Evolutionary conservation across 2,797 vertebrate genomes (phyloP).

Genomic region (Cryptoblepharus egeriae): DNA sequence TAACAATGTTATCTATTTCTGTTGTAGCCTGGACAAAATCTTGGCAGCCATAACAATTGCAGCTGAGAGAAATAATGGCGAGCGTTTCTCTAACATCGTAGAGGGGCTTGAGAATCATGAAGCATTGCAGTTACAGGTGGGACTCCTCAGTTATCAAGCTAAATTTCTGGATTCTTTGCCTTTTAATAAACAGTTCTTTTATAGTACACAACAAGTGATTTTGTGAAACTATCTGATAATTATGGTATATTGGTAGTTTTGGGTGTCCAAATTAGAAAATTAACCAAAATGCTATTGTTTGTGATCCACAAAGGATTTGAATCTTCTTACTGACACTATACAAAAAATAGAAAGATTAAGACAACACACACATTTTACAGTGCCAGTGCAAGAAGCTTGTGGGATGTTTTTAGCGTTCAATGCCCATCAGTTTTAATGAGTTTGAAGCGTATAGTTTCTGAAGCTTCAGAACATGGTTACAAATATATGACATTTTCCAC

Average conservation of each 20-base stretch:
- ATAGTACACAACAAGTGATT: background rate
- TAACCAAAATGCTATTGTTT: background rate
- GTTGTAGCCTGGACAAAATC: constrained; percentile 90
- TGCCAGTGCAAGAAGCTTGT: background rate
- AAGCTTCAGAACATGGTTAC: background rate
- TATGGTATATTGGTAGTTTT: background rate
- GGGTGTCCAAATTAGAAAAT: no score
- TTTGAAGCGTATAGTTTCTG: background rate
- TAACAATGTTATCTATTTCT: constrained; percentile 33
- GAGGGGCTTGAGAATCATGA: constrained; percentile 97
- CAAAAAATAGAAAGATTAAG: no score
- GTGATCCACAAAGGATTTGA: no score
- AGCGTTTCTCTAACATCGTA: constrained; percentile 92
- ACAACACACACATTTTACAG: background rate
- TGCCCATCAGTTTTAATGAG: no score
- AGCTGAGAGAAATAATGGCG: constrained; percentile 92
- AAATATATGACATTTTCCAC: background rate
- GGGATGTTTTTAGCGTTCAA: background rate
- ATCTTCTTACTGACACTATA: no score
- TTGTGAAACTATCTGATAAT: background rate
- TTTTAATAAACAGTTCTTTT: background rate
- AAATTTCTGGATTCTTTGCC: background rate
- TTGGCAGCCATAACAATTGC: constrained; percentile 94
- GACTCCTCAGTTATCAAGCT: constrained; percentile 23
- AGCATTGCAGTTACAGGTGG: constrained; percentile 93